Evolutionary conservation across 2,888 invertebrate species (phyloP).

Genomic region (Drosophila greeni): DNA sequence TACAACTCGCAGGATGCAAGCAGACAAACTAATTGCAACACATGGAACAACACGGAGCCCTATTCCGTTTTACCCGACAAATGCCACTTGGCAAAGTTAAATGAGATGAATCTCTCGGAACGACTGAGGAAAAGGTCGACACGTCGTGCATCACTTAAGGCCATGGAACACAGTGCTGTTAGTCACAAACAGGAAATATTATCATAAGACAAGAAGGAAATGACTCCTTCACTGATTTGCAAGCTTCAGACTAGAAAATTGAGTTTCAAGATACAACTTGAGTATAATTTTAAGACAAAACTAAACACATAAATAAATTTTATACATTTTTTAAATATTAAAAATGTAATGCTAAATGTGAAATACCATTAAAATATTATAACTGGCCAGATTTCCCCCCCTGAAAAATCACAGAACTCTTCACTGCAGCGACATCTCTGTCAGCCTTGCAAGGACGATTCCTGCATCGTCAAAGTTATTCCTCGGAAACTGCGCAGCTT

Average conservation of each 20-base stretch:
- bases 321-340: too few relatives aligned
- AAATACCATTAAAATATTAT: background rate
- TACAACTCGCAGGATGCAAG: conserved; percentile 22
- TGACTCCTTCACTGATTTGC: too few relatives aligned
- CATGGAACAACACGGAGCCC: conserved; percentile 49
- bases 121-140: conserved; percentile 18
- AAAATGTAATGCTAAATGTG: too few relatives aligned
- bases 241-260: too few relatives aligned
- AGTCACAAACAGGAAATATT: background rate
- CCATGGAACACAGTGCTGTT: conserved; percentile 15
- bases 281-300: too few relatives aligned
- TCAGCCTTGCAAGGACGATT: conserved; percentile 7
- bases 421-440: background rate
- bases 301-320: too few relatives aligned
- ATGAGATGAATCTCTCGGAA: conserved; percentile 47
- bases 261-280: too few relatives aligned
- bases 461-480: conserved; percentile 37
- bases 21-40: conserved; percentile 59
- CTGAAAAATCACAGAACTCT: background rate
- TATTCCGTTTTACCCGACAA: conserved; percentile 22
- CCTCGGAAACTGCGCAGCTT: conserved; percentile 45
- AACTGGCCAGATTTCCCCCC: too few relatives aligned
- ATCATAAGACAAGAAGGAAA: background rate
- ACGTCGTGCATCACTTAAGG: conserved; percentile 30
- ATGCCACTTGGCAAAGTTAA: conserved; percentile 52